These are phyloP conservation scores for Ceratothoa steindachneri DNA, from an alignment of 2,888 invertebrate species.

Conservation along the genomic window DNA sequence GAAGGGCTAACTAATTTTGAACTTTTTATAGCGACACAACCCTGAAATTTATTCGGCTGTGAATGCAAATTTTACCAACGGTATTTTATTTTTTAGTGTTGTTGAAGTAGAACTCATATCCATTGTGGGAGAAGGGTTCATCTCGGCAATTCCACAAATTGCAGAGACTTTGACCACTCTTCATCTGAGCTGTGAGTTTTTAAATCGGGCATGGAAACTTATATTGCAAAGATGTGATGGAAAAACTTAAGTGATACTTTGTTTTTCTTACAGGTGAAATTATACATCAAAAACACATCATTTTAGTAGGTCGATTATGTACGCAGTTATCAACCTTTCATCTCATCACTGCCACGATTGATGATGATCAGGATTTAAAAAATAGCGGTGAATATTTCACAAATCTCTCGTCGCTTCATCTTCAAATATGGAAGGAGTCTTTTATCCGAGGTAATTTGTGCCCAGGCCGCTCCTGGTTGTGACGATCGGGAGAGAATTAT, in stretches of 20 bases:
- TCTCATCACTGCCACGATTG: constrained; percentile 30
- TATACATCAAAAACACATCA: constrained; percentile 21
- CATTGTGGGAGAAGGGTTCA: constrained; percentile 26
- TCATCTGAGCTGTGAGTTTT: constrained; percentile 32
- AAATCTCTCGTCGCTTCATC: constrained; percentile 22
- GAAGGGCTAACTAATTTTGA: too few species aligned
- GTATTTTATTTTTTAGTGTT: constrained; percentile 24
- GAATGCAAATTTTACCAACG: too few species aligned
- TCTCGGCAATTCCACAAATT: constrained; percentile 21
- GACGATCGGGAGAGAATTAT: background rate
- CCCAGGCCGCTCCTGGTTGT: background rate
- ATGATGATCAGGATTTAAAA: constrained; percentile 22
- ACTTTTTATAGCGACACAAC: too few species aligned
- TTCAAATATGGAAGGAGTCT: constrained; percentile 38
- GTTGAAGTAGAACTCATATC: constrained; percentile 31
- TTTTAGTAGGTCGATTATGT: constrained; percentile 24
- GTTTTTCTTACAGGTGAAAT: constrained; percentile 34
- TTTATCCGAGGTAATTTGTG: constrained; percentile 21
- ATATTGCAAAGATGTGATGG: too few species aligned
- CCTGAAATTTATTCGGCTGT: too few species aligned
- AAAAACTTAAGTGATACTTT: background rate
- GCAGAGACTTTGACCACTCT: constrained; percentile 26
- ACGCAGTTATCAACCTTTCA: constrained; percentile 21
- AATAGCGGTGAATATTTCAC: constrained; percentile 27
- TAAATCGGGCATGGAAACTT: too few species aligned